phyloP scores from a whole-genome alignment of 2,888 invertebrate genomes.

The Chloroclystis v-ata region DNA sequence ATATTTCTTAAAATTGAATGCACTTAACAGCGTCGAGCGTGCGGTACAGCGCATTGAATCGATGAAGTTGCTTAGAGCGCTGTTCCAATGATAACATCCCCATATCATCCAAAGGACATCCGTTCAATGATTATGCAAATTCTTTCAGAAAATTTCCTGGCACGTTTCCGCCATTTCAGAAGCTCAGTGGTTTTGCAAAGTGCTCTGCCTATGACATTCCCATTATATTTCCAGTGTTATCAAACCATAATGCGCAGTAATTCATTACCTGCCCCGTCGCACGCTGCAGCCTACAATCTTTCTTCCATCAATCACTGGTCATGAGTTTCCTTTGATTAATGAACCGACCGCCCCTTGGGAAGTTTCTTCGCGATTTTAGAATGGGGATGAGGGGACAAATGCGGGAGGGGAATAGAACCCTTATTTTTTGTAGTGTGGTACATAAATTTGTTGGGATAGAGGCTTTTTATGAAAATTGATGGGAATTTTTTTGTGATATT shows the following conservation, averaged over 20 bases:
- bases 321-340: constrained; percentile 36
- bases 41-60: too few relatives aligned
- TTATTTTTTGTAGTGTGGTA: not conserved
- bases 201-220: constrained; percentile 7
- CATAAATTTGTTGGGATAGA: not conserved
- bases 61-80: too few relatives aligned
- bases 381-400: not conserved
- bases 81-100: too few relatives aligned
- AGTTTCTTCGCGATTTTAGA: constrained; percentile 28
- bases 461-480: not conserved
- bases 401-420: not conserved
- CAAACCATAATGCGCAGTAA: constrained; percentile 20
- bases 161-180: not conserved
- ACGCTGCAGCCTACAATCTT: constrained; percentile 28
- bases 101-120: too few relatives aligned
- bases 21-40: too few relatives aligned
- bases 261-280: constrained; percentile 23
- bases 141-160: not conserved
- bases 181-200: not conserved
- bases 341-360: constrained; percentile 30
- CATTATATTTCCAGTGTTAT: constrained; percentile 9
- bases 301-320: constrained; percentile 32
- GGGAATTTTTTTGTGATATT: not conserved
- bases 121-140: not conserved
- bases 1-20: too few relatives aligned